Conservation (phyloP, 2,113 vertebrate species). For the Azemiops feae region DNA sequence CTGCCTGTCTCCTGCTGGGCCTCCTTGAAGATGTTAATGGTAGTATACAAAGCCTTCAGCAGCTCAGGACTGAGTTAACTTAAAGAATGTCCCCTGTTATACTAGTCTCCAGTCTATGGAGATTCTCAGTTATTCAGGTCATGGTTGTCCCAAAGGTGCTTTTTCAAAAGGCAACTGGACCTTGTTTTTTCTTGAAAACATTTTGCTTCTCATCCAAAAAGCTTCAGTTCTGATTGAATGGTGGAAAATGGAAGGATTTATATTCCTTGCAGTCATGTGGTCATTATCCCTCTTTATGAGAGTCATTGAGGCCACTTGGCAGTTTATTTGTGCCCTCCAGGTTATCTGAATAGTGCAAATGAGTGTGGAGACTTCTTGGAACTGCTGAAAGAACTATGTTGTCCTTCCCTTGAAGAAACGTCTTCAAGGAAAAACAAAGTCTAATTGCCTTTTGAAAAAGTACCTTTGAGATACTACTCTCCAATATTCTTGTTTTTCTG, state of each 20-base stretch:
- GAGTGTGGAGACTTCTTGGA: background rate
- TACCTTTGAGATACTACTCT: background rate
- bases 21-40: background rate
- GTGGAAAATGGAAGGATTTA: background rate
- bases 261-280: background rate
- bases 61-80: background rate
- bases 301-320: background rate
- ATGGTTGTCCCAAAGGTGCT: background rate
- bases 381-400: background rate
- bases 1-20: background rate
- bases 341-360: background rate
- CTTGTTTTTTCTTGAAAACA: background rate
- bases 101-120: background rate
- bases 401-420: background rate
- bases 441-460: background rate
- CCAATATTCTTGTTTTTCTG: background rate
- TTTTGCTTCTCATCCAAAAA: background rate
- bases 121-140: background rate
- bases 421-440: background rate
- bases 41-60: background rate
- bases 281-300: background rate
- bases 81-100: background rate
- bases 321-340: background rate
- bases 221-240: background rate
- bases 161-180: background rate